Percentiles rank a stretch among this genome's conserved stretches.
Evolutionary conservation across 1,140 invertebrate genomes (phyloP).

Genomic region (Philopotamus ludificatus): DNA sequence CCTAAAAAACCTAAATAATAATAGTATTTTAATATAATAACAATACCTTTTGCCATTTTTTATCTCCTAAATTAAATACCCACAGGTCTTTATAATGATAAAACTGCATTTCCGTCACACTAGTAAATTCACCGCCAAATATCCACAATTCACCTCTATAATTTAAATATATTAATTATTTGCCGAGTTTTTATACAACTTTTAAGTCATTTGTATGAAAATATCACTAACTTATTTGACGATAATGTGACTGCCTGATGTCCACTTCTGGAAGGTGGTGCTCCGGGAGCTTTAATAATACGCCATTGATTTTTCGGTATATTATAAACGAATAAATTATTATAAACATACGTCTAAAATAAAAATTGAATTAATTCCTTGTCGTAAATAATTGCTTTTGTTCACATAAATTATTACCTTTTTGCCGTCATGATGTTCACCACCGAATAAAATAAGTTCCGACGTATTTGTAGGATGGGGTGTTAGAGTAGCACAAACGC

Average conservation of each 20-base stretch:
- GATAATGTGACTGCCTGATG: conserved; percentile 79
- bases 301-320: conserved; percentile 79
- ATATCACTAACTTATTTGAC: conserved; percentile 57
- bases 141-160: conserved; percentile 73
- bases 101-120: conserved; percentile 86
- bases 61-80: conserved; percentile 74
- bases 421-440: conserved; percentile 88
- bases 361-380: conserved; percentile 9
- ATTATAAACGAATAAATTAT: conserved; percentile 84
- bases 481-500: conserved; percentile 78
- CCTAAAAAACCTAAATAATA: neutral
- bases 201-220: too few relatives aligned
- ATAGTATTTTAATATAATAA: neutral
- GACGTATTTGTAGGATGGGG: conserved; percentile 82
- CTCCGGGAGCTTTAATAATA: conserved; percentile 72
- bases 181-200: too few relatives aligned
- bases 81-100: conserved; percentile 93
- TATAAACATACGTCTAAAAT: conserved; percentile 77
- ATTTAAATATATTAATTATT: too few relatives aligned
- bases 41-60: conserved; percentile 86
- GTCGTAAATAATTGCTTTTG: neutral
- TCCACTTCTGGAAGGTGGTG: conserved; percentile 81
- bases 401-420: conserved; percentile 62
- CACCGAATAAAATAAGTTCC: conserved; percentile 88
- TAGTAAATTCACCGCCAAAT: conserved; percentile 93